Evolutionary conservation across 2,888 invertebrate genomes (phyloP).

Genomic region (Acleris holmiana): DNA sequence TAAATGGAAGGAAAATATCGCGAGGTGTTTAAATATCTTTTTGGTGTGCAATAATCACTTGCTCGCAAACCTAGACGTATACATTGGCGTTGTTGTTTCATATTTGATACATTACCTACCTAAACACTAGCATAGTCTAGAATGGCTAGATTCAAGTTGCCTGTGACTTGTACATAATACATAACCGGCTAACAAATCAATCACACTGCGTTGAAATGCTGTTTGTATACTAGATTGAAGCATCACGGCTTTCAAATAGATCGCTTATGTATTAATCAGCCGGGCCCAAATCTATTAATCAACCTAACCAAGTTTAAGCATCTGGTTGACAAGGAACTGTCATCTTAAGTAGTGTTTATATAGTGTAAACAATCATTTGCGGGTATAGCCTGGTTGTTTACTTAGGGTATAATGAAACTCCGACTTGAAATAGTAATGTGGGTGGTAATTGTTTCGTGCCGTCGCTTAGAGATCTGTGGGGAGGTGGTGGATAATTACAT

Average conservation of each 20-base stretch:
- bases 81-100: no score
- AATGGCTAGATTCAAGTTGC: no score
- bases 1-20: no score
- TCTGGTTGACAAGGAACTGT: constrained; percentile 80
- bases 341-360: constrained; percentile 81
- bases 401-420: constrained; percentile 42
- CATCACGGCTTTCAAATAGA: constrained; percentile 63
- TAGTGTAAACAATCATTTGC: constrained; percentile 74
- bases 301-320: constrained; percentile 67
- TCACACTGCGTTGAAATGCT: constrained; percentile 56
- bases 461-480: constrained; percentile 23
- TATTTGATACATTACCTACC: no score
- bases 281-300: constrained; percentile 79
- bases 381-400: constrained; percentile 70
- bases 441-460: constrained; percentile 30
- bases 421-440: constrained; percentile 34
- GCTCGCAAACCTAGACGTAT: no score
- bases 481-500: constrained; percentile 28
- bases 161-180: neutral
- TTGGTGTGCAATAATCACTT: no score
- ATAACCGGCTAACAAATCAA: constrained; percentile 47
- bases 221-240: constrained; percentile 69
- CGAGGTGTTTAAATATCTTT: no score
- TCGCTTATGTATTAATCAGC: constrained; percentile 72
- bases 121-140: no score